These are phyloP conservation scores for Aphelocoma coerulescens DNA, from an alignment of 2,113 vertebrate species.

Conservation along the genomic window DNA sequence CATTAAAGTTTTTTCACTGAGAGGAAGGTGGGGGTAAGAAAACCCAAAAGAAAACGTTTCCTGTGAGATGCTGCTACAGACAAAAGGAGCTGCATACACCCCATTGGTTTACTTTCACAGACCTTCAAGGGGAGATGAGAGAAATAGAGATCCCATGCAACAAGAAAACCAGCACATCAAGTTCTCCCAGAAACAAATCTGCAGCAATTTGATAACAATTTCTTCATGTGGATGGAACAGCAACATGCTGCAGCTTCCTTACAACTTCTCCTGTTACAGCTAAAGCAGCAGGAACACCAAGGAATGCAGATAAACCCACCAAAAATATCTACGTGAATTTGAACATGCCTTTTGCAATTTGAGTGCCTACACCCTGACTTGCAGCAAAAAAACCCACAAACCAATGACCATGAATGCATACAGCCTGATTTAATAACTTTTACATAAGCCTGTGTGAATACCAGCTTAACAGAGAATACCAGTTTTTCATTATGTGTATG, in stretches of 20 bases:
- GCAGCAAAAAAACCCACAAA: neutral
- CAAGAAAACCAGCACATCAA: conserved; percentile 66
- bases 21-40: neutral
- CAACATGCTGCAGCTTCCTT: neutral
- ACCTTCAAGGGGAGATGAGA: conserved; percentile 8
- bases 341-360: neutral
- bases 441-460: neutral
- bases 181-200: conserved; percentile 32
- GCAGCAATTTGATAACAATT: neutral
- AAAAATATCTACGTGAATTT: neutral
- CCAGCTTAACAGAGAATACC: neutral
- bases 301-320: neutral
- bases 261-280: neutral
- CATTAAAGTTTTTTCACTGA: conserved; percentile 26
- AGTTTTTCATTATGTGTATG: neutral
- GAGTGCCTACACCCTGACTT: neutral
- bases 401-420: neutral
- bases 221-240: neutral
- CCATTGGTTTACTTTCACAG: conserved; percentile 65
- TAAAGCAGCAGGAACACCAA: neutral
- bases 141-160: neutral
- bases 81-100: conserved; percentile 49
- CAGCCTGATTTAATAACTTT: neutral
- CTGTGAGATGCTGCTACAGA: neutral
- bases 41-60: neutral